These are phyloP conservation scores for Saxidomus purpurata DNA, from an alignment of 1,140 invertebrate species.

Conservation along the genomic window DNA sequence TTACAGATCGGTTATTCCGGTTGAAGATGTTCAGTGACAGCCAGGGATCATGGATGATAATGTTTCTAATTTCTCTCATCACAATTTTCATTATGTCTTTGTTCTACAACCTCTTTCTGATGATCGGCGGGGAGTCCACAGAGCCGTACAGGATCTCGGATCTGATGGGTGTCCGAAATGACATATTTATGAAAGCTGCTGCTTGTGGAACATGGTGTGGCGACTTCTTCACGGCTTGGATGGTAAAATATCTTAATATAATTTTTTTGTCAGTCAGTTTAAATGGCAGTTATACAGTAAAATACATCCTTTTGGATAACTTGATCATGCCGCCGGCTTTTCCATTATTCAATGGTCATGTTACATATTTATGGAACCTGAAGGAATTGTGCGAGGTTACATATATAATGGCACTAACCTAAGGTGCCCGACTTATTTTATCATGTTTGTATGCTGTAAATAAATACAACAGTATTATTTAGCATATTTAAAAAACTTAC, in stretches of 20 bases:
- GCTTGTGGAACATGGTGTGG: slow-evolving; percentile 89
- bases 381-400: too few species aligned
- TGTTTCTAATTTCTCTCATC: slow-evolving; percentile 88
- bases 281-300: too few species aligned
- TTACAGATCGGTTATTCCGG: slow-evolving; percentile 86
- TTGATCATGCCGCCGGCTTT: too few species aligned
- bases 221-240: slow-evolving; percentile 88
- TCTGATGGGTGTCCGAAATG: slow-evolving; percentile 85
- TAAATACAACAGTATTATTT: too few species aligned
- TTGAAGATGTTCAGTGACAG: slow-evolving; percentile 89
- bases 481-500: too few species aligned
- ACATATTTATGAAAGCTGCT: slow-evolving; percentile 88
- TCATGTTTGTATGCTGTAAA: too few species aligned
- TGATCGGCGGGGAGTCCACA: slow-evolving; percentile 85
- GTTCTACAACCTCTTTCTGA: slow-evolving; percentile 87
- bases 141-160: slow-evolving; percentile 84
- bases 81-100: slow-evolving; percentile 88
- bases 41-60: slow-evolving; percentile 89
- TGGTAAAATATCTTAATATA: slow-evolving; percentile 81
- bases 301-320: too few species aligned
- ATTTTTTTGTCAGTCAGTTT: too few species aligned
- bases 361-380: too few species aligned
- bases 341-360: too few species aligned
- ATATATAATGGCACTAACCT: too few species aligned
- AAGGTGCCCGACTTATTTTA: too few species aligned